Conservation (phyloP, 2,888 invertebrate species). For the Laspeyria flexula region DNA sequence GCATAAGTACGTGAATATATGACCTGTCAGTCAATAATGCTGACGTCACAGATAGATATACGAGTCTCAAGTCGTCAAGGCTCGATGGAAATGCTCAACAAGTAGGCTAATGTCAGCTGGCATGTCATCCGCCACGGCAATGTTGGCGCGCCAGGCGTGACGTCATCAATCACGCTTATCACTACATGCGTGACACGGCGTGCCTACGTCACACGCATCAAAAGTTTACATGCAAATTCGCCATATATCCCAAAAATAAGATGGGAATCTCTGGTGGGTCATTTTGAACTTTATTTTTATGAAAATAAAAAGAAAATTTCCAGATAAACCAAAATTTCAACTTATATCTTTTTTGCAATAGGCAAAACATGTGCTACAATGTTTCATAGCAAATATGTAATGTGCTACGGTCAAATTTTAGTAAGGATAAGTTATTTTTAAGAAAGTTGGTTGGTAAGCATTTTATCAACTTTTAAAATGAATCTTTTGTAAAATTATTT, state of each 20-base stretch:
- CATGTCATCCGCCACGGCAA: constrained; percentile 36
- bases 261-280: no score
- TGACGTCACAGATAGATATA: constrained; percentile 39
- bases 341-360: no score
- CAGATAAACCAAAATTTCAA: no score
- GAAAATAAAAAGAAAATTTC: no score
- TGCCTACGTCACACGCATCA: constrained; percentile 47
- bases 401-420: constrained; percentile 4
- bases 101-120: constrained; percentile 57
- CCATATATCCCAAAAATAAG: constrained; percentile 9
- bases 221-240: constrained; percentile 27
- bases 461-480: no score
- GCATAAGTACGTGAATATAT: constrained; percentile 33
- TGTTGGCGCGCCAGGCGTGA: constrained; percentile 52
- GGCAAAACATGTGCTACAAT: constrained; percentile 19
- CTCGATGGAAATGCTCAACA: constrained; percentile 41
- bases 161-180: constrained; percentile 83
- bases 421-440: no score
- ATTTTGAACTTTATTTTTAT: no score
- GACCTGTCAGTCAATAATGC: constrained; percentile 42
- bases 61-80: constrained; percentile 30
- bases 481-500: neutral
- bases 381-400: constrained; percentile 9
- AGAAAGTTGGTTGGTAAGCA: no score
- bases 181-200: constrained; percentile 49